Base-by-base conservation (phyloP, 2,797 vertebrate species). In the Synaphobranchus kaupii region DNA sequence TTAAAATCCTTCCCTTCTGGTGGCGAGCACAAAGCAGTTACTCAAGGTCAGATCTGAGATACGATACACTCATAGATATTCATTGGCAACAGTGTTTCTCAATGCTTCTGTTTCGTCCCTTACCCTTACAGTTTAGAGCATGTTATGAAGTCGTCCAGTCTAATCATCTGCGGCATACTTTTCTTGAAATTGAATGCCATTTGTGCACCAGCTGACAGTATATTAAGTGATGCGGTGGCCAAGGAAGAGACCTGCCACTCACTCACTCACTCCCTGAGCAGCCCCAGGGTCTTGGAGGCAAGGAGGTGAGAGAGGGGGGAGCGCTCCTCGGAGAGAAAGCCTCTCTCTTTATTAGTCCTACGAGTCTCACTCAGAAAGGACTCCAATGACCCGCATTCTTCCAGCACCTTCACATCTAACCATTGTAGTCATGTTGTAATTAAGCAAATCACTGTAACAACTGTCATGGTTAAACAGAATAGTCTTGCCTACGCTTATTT, bases 21-120 rank as follows among this genome's bases (percentile, higher is more conserved):
- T 25, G 34, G 9, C 81, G 71, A 83, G 54, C 54, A 56, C 50
- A 84, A n/a, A 20, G 52, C 50, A 31, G 22, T 31, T 13, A 28
- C 48, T 39, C 56, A 84, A 83, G 60, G 86, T 84, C 47, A 66
- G 83, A 60, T 66, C 17, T 44, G 20, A 47, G 58, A 66, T 47
- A 84, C 31, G 10, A 25, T 50, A 22, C 84, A 17, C 25, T 83
- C 44, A 83, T 54, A 44, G 22, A 66, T 50, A 10, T n/a, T 83
- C 44, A 73, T 17, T 34, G 28, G 68, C 68, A 34, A 73, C 63
- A n/a, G 15, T 34, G 31, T 34, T 17, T 15, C n/a, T 44, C 48
- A 54, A 54, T 12, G 1, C 44, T n/a, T 52, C 3, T 83, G 48
- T 28, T 15, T 15, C 9, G 39, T 31, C 28, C n/a, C 28, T 83